Evolutionary conservation across 2,113 vertebrate species (phyloP).

Genomic region (Sorex araneus): DNA sequence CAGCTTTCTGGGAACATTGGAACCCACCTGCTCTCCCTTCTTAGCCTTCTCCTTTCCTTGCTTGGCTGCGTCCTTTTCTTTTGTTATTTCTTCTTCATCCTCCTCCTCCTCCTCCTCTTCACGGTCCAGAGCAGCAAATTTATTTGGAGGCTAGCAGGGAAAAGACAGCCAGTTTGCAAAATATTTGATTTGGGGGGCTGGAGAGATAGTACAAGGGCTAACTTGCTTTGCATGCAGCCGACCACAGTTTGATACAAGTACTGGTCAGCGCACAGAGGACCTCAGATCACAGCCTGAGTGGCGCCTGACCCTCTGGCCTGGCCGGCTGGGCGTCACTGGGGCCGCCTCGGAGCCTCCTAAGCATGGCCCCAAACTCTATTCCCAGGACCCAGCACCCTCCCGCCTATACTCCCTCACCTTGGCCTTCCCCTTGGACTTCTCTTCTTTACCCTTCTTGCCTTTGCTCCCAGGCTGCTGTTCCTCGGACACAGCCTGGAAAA

Average conservation of each 20-base stretch:
- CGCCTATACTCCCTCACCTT: constrained; percentile 71
- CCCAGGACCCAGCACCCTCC: not conserved
- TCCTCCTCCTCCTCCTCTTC: constrained; percentile 65
- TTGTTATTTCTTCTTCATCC: constrained; percentile 57
- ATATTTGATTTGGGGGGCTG: no score
- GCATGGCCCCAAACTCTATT: no score
- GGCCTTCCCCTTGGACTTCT: constrained; percentile 78
- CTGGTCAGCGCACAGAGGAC: no score
- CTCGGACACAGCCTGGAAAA: constrained; percentile 77
- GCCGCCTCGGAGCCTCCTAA: no score
- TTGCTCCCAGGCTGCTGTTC: constrained; percentile 80
- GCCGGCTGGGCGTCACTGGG: no score
- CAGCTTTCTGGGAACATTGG: no score
- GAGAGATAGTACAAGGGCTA: no score
- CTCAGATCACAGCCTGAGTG: no score
- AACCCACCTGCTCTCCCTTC: constrained; percentile 70
- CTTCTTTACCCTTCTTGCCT: constrained; percentile 82
- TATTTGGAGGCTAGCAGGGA: constrained; percentile 66
- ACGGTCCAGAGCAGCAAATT: constrained; percentile 74
- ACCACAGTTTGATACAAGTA: no score
- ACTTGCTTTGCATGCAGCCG: no score
- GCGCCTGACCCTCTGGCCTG: no score
- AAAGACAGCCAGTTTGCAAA: not conserved
- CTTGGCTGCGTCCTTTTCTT: constrained; percentile 68
- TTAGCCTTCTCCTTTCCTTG: constrained; percentile 76